Percentiles rank a stretch among this genome's conserved stretches.
phyloP scores from a whole-genome alignment of 2,888 invertebrate species.

The Resseliella maxima region DNA sequence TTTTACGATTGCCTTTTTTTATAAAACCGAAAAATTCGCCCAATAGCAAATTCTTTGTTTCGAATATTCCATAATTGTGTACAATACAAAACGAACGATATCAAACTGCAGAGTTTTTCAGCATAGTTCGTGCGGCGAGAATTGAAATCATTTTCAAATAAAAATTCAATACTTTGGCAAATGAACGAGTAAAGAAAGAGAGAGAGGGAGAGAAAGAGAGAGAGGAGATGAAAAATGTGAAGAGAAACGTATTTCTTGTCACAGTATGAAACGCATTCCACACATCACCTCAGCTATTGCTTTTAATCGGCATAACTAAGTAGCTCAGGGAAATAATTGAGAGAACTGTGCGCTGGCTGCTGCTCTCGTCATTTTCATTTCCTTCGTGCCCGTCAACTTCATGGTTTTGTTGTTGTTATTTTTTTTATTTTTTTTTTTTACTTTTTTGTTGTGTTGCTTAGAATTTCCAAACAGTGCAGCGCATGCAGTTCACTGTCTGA shows the following conservation, averaged over 20 bases:
- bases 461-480: constrained; percentile 17
- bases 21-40: constrained; percentile 48
- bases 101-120: background rate
- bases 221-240: background rate
- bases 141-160: background rate
- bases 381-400: background rate
- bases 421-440: too few relatives aligned
- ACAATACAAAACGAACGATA: background rate
- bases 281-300: constrained; percentile 47
- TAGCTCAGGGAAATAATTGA: constrained; percentile 53
- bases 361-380: background rate
- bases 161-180: constrained; percentile 15
- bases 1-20: constrained; percentile 13
- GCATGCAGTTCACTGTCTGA: constrained; percentile 12
- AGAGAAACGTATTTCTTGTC: constrained; percentile 46
- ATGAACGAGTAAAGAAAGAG: background rate
- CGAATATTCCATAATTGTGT: background rate
- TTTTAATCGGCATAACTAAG: constrained; percentile 53
- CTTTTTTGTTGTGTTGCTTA: background rate
- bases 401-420: background rate
- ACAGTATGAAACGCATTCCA: constrained; percentile 53
- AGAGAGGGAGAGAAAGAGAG: background rate
- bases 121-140: background rate
- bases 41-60: constrained; percentile 41
- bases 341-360: background rate